A percentile compares a stretch with the other conserved stretches of the same genome.
phyloP scores from a whole-genome alignment of 2,888 invertebrate genomes.

The Tinea semifulvella region DNA sequence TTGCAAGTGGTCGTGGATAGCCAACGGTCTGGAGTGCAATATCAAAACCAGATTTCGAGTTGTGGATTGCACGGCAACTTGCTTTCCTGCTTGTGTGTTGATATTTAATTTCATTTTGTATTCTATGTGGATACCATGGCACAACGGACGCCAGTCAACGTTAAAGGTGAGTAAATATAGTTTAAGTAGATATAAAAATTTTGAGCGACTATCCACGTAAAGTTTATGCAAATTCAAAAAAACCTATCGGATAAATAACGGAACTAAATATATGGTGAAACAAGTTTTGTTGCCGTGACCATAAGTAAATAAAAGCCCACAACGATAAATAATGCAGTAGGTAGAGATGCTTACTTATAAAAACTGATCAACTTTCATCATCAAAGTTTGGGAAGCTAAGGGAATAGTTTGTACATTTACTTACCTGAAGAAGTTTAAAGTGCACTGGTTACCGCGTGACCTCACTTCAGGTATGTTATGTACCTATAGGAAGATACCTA shows the following conservation, averaged over 20 bases:
- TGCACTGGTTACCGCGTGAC: too few relatives aligned
- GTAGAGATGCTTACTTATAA: too few relatives aligned
- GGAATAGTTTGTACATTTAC: too few relatives aligned
- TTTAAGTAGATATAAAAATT: too few relatives aligned
- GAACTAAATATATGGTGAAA: constrained; percentile 1
- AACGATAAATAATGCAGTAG: too few relatives aligned
- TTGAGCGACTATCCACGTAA: neutral
- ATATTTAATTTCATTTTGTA: constrained; percentile 23
- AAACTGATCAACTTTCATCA: too few relatives aligned
- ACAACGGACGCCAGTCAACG: constrained; percentile 9
- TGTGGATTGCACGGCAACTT: constrained; percentile 33
- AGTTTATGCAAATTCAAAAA: neutral
- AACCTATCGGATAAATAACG: neutral
- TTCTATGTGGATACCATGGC: constrained; percentile 13
- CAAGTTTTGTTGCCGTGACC: constrained; percentile 4
- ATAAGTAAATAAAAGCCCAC: constrained; percentile 1
- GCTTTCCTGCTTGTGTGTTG: constrained; percentile 28
- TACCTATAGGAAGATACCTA: too few relatives aligned
- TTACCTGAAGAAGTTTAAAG: too few relatives aligned
- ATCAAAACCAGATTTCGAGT: constrained; percentile 43
- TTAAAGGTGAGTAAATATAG: constrained; percentile 8
- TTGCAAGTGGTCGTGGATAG: constrained; percentile 7
- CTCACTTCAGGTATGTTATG: too few relatives aligned
- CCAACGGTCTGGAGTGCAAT: constrained; percentile 13
- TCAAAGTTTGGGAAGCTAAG: too few relatives aligned